Conservation (phyloP, 1,140 invertebrate genomes). For the Anastrepha ludens region DNA sequence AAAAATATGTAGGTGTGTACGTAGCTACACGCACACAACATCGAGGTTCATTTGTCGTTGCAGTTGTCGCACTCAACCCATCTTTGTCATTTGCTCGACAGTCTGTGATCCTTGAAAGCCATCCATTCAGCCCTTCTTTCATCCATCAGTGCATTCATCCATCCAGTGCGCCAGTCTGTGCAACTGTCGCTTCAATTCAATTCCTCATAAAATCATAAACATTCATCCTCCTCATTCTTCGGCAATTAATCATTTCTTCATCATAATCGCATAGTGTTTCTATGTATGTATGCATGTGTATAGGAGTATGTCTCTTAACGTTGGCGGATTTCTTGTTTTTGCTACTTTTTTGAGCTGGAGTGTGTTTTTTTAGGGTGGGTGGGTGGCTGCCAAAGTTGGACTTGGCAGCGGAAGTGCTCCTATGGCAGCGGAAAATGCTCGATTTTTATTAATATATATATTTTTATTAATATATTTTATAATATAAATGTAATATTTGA, state of each 20-base stretch:
- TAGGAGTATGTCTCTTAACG: no score
- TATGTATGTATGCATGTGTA: neutral
- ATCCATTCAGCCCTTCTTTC: neutral
- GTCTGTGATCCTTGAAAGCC: neutral
- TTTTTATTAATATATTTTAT: no score
- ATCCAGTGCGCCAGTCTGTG: neutral
- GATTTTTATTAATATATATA: no score
- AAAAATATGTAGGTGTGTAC: neutral
- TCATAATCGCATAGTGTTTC: conserved; percentile 48
- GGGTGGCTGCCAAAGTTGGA: no score
- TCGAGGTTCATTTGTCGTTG: conserved; percentile 21
- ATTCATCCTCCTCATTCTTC: conserved; percentile 49
- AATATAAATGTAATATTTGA: no score
- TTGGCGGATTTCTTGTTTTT: no score
- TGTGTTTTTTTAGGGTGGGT: no score
- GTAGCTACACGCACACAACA: neutral
- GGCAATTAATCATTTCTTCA: conserved; percentile 55
- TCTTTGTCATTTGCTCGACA: conserved; percentile 32
- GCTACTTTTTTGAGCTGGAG: no score
- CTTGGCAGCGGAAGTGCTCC: no score
- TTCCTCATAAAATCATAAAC: conserved; percentile 41
- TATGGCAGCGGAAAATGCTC: no score
- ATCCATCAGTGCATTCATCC: neutral
- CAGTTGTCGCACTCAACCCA: conserved; percentile 33
- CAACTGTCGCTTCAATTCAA: conserved; percentile 28